Percentiles rank a stretch among this genome's conserved stretches.
These are phyloP conservation scores for Pachyuromys duprasi DNA, from an alignment of 2,797 vertebrate genomes.

Conservation along the genomic window DNA sequence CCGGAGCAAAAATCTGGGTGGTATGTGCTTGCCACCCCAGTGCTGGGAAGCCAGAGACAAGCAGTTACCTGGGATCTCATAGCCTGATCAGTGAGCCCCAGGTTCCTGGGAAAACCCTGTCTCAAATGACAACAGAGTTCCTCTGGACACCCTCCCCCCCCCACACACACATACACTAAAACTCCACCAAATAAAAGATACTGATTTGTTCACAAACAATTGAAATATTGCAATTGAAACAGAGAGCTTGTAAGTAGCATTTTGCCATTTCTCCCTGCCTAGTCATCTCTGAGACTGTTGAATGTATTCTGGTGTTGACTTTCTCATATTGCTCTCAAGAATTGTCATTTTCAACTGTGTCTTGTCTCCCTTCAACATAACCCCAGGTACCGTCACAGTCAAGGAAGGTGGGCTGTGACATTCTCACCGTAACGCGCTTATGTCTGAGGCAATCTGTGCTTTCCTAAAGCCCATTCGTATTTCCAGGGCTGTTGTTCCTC, in stretches of 20 bases:
- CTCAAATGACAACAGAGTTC: neutral
- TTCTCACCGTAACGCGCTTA: constrained; percentile 17
- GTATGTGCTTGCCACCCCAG: neutral
- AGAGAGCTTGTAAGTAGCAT: neutral
- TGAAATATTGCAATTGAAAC: neutral
- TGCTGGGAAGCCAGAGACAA: neutral
- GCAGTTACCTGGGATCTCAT: neutral
- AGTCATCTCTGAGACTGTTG: neutral
- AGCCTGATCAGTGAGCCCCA: neutral
- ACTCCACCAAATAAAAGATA: constrained; percentile 60
- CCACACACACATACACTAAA: too few species aligned
- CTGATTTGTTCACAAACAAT: neutral
- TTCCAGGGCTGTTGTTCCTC: neutral
- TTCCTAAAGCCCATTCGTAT: neutral
- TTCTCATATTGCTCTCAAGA: constrained; percentile 75
- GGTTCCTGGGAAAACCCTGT: neutral
- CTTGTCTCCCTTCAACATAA: constrained; percentile 76
- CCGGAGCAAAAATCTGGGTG: too few species aligned
- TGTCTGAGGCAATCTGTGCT: neutral
- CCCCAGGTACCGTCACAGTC: constrained; percentile 76
- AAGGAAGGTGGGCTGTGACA: constrained; percentile 75
- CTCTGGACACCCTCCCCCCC: too few species aligned
- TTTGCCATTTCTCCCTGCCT: constrained; percentile 24
- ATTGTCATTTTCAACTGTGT: constrained; percentile 66
- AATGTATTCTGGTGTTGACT: constrained; percentile 66